phyloP scores from a whole-genome alignment of 2,797 vertebrate genomes.

The Sebastes steindachneri region DNA sequence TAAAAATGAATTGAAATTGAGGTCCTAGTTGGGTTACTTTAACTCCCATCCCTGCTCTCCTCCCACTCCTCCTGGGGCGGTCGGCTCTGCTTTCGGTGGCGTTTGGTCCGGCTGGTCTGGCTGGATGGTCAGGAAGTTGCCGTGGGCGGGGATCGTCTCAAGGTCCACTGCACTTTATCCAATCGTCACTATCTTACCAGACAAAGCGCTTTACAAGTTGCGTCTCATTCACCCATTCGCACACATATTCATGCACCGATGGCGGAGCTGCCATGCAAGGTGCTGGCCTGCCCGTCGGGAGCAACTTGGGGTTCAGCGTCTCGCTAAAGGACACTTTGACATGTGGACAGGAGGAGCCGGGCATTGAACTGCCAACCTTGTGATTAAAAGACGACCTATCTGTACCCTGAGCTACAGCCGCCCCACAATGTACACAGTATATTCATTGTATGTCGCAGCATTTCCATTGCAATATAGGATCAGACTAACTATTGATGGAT shows the following conservation, averaged over 20 bases:
- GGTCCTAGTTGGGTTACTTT: too few species aligned
- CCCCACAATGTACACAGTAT: neutral
- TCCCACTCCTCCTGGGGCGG: neutral
- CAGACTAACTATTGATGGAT: neutral
- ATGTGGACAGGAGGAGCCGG: neutral
- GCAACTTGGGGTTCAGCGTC: neutral
- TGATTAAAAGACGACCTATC: neutral
- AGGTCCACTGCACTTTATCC: neutral
- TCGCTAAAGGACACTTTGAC: neutral
- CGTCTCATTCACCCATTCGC: neutral
- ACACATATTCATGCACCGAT: neutral
- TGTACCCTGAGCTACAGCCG: neutral
- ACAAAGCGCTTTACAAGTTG: neutral
- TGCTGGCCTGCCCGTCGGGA: too few species aligned
- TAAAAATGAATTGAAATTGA: too few species aligned
- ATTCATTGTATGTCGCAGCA: neutral
- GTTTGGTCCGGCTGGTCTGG: neutral
- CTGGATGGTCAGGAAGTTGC: too few species aligned
- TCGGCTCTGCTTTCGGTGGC: too few species aligned
- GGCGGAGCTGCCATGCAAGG: neutral
- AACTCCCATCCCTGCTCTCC: neutral
- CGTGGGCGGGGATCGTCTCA: neutral
- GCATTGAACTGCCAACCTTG: neutral
- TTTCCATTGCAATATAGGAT: neutral
- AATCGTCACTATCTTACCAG: rapidly evolving